Evolutionary conservation across 2,113 vertebrate genomes (phyloP).

Genomic region (Corydoras maculifer): DNA sequence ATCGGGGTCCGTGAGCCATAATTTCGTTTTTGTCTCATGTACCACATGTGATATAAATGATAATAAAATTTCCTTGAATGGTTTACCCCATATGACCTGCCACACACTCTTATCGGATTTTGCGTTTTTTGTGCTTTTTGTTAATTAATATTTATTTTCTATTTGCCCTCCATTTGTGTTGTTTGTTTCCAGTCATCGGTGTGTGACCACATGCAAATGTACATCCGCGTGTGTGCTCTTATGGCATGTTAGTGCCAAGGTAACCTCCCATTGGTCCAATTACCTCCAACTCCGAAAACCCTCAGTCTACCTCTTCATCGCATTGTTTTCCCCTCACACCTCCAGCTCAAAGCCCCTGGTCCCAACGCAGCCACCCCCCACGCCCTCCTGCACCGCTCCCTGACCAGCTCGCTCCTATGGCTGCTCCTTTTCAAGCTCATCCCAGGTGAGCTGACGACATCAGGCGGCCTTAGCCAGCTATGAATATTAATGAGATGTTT

Average conservation of each 20-base stretch:
- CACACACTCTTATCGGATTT: too few relatives aligned
- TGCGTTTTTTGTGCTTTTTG: too few relatives aligned
- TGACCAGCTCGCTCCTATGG: conserved; percentile 26
- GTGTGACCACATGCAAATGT: conserved; percentile 2
- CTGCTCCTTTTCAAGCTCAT: conserved; percentile 54
- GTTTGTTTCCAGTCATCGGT: too few relatives aligned
- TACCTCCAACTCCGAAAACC: conserved; percentile 12
- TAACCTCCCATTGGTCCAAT: conserved; percentile 69
- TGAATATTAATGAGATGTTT: conserved; percentile 68
- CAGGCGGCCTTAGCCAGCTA: conserved; percentile 27
- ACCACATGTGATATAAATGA: too few relatives aligned
- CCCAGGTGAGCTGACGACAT: conserved; percentile 72
- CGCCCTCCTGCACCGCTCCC: conserved; percentile 14
- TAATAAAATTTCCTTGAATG: too few relatives aligned
- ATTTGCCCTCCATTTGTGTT: too few relatives aligned
- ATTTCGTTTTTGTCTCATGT: too few relatives aligned
- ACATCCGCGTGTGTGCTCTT: conserved; percentile 30
- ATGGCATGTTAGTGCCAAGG: conserved; percentile 49
- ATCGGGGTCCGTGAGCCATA: too few relatives aligned
- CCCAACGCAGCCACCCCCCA: conserved; percentile 11
- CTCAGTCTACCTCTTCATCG: conserved; percentile 18
- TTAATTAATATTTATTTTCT: too few relatives aligned
- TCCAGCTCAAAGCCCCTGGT: conserved; percentile 17
- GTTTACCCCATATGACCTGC: too few relatives aligned
- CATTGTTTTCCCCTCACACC: conserved; percentile 8